Percentiles rank a stretch among this genome's conserved stretches.
phyloP scores from a whole-genome alignment of 2,797 vertebrate species.

The Muscicapa striata region DNA sequence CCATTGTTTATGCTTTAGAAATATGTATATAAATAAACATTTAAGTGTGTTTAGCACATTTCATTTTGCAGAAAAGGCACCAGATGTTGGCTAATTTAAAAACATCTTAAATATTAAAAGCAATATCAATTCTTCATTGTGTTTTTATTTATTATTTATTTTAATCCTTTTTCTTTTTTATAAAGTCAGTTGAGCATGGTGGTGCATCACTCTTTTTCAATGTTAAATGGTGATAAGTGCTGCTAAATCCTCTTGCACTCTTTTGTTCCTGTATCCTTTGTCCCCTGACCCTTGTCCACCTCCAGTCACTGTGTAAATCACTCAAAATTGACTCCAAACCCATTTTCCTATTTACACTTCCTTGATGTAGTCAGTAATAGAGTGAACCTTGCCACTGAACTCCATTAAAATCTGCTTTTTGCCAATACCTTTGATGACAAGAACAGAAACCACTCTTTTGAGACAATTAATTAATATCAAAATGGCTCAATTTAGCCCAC shows the following conservation, averaged over 20 bases:
- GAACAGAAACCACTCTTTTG: background rate
- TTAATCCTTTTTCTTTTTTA: background rate
- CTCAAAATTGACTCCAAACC: background rate
- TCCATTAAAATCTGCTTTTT: constrained; percentile 19
- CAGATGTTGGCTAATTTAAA: background rate
- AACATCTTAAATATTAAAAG: background rate
- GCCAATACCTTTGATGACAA: background rate
- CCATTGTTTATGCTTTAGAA: background rate
- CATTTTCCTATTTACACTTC: background rate
- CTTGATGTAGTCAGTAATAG: background rate
- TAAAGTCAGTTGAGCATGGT: background rate
- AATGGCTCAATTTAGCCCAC: background rate
- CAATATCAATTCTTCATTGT: background rate
- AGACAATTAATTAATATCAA: background rate
- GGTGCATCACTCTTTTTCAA: background rate
- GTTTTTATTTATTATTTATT: background rate
- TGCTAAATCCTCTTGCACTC: background rate
- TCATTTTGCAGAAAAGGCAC: accelerated
- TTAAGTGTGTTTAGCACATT: background rate
- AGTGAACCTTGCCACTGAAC: background rate
- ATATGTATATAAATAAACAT: background rate
- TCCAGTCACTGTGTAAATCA: background rate
- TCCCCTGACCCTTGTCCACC: background rate
- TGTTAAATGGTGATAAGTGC: background rate
- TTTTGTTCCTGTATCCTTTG: background rate